Conservation (phyloP, 2,888 invertebrate species). For the Lochmaea crataegi region DNA sequence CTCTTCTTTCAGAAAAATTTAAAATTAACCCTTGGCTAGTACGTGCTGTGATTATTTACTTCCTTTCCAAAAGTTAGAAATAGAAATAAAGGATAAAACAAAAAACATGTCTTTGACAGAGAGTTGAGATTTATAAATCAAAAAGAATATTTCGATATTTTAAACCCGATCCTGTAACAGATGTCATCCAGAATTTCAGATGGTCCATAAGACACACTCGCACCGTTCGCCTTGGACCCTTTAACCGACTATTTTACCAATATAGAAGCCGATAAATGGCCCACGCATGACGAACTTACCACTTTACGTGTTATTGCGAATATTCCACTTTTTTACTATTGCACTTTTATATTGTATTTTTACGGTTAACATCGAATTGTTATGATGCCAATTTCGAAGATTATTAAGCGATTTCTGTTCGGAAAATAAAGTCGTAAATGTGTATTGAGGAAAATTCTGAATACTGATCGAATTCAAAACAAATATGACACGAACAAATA, state of each 20-base stretch:
- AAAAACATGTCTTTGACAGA: no score
- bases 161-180: slow-evolving; percentile 42
- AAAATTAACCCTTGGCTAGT: no score
- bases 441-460: slow-evolving; percentile 1
- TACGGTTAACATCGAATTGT: slow-evolving; percentile 1
- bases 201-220: slow-evolving; percentile 54
- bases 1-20: no score
- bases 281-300: slow-evolving; percentile 57
- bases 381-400: slow-evolving; percentile 8
- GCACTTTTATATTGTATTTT: slow-evolving; percentile 6
- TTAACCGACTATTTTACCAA: slow-evolving; percentile 52
- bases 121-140: background rate
- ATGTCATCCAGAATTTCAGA: slow-evolving; percentile 31
- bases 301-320: slow-evolving; percentile 53
- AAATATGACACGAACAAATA: background rate
- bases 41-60: no score
- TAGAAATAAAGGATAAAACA: no score
- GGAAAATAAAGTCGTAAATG: slow-evolving; percentile 4
- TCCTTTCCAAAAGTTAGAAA: no score
- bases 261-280: slow-evolving; percentile 55
- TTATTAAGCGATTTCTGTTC: background rate
- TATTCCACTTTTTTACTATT: slow-evolving; percentile 40
- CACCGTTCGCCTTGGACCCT: slow-evolving; percentile 38
- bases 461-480: background rate
- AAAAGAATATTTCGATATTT: background rate